phyloP scores from a whole-genome alignment of 2,113 vertebrate species.

The Ptyas mucosa region DNA sequence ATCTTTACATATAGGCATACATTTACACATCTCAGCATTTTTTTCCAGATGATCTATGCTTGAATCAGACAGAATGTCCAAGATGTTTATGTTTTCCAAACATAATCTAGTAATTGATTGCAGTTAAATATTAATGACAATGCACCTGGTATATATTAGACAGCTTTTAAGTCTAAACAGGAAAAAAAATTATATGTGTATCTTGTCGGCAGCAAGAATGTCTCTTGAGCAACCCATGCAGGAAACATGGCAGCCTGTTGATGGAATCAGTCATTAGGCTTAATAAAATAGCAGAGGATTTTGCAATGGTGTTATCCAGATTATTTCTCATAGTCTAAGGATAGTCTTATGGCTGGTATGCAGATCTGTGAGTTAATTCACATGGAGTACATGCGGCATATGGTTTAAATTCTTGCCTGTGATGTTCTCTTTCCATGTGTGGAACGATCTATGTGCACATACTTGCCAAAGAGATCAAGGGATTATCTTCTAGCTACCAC shows the following conservation, averaged over 20 bases:
- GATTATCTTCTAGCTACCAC: background rate
- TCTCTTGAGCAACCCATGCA: background rate
- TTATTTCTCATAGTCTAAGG: background rate
- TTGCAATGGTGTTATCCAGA: background rate
- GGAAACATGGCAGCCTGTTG: background rate
- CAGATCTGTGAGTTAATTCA: background rate
- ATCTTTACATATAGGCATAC: background rate
- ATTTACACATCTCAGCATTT: background rate
- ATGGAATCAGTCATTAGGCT: background rate
- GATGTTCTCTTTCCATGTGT: background rate
- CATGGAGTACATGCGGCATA: background rate
- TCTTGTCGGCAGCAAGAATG: background rate
- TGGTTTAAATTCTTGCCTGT: background rate
- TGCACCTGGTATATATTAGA: conserved; percentile 30
- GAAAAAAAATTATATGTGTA: conserved; percentile 1
- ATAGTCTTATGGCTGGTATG: background rate
- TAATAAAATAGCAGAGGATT: background rate
- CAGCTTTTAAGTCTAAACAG: conserved; percentile 8
- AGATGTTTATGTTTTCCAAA: conserved; percentile 31
- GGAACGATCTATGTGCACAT: background rate
- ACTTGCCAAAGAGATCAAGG: background rate
- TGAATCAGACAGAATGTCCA: conserved; percentile 22
- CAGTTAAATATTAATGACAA: conserved; percentile 39
- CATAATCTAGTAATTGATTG: conserved; percentile 33
- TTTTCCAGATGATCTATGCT: conserved; percentile 20